These are phyloP conservation scores for Diachasma alloeum DNA, from an alignment of 1,140 invertebrate species.

Conservation along the genomic window DNA sequence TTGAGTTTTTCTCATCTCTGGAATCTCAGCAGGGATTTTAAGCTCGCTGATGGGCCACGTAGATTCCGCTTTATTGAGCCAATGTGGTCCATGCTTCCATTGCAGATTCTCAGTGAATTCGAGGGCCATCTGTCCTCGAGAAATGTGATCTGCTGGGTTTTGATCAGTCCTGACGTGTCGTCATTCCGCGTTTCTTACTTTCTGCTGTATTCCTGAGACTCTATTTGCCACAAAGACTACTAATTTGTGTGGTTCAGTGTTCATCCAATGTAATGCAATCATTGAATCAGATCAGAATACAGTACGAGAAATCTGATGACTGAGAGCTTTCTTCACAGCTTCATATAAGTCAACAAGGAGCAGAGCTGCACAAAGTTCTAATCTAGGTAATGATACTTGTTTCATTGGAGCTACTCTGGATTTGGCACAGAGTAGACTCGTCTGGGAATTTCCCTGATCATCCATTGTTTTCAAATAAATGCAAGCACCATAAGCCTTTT, in stretches of 20 bases:
- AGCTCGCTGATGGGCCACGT: neutral
- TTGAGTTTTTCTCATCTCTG: neutral
- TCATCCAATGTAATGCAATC: conserved; percentile 15
- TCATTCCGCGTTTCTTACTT: conserved; percentile 10
- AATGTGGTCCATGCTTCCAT: conserved; percentile 36
- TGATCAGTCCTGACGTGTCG: conserved; percentile 27
- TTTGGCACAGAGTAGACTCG: too few relatives aligned
- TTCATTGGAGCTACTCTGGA: too few relatives aligned
- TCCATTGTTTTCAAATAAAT: too few relatives aligned
- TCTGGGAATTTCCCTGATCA: too few relatives aligned
- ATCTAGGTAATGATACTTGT: too few relatives aligned
- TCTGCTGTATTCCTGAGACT: conserved; percentile 41
- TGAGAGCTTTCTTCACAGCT: neutral
- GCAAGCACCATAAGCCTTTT: too few relatives aligned
- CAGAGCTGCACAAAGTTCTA: too few relatives aligned
- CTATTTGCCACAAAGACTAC: neutral
- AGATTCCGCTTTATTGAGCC: conserved; percentile 13
- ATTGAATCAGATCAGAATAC: conserved; percentile 9
- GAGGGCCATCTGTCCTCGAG: conserved; percentile 24
- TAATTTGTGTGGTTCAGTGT: conserved; percentile 6
- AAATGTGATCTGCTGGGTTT: conserved; percentile 40
- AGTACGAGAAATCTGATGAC: neutral
- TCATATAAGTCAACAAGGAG: neutral
- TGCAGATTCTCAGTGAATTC: conserved; percentile 12
- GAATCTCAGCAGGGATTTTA: neutral